Base-by-base conservation (phyloP, 2,113 vertebrate species). In the Danio rerio region DNA sequence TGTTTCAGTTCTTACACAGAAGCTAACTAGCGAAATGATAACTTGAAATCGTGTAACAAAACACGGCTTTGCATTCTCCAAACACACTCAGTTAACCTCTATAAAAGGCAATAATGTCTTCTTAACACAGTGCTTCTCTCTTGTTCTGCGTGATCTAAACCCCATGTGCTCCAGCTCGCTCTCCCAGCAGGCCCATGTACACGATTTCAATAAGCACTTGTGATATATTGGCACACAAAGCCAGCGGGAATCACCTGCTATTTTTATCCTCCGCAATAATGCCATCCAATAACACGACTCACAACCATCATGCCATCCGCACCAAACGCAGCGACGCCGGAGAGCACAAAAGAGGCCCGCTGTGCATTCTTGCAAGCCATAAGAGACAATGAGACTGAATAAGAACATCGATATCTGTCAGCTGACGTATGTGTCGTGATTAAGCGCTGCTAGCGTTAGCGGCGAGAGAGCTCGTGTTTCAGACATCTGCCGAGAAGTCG, bases 151-250 rank as follows among this genome's bases (percentile, higher is more conserved):
- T 43, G 49, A 43, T 78, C 47, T 42, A 78, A 69, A 43, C 59
- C 84, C 65, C 59, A 50, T 72, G 66, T 1, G 40, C 61, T 16
- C n/a, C 13, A 55, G 18, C n/a, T 79, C 45, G 43, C 50, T 43
- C 5, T 80, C 71, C 52, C 71, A 9, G 20, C 62, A 70, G 84
- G 74, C 62, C 81, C 50, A 55, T 77, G 56, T 81, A 78, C 53
- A 16, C 18, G 52, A 80, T 86, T 83, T 80, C 61, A 85, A 85
- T 82, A 82, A 79, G 68, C 80, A 73, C 69, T 78, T 21, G 61
- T 80, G 81, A 80, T 76, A 76, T 61, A 80, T 86, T 58, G n/a
- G 72, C 70, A 59, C 40, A 69, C 49, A 71, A 50, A 58, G 71
- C 85, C 81, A 16, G 78, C 75, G 65, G 81, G 81, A 80, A 83